Evolutionary conservation across 2,797 vertebrate species (phyloP), one percentile per base, ranked within the genome.

Genomic region (Acipenser ruthenus): DNA sequence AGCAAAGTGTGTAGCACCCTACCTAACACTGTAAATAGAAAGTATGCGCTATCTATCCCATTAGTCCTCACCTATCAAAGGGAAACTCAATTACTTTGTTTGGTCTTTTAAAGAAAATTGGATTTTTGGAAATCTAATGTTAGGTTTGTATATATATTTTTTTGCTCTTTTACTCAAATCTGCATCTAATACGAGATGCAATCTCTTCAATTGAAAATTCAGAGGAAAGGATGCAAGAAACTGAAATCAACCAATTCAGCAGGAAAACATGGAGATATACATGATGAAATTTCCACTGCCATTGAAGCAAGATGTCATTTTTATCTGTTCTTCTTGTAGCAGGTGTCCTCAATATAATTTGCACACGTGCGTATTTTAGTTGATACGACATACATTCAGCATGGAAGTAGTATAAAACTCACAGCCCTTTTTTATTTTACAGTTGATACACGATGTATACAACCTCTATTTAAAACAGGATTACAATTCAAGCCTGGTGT

Each of bases 31-130:
- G 37, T 37, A 37, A 37, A 4, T 37, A 37, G 37, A 37, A 37
- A 37, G 37, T 47, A 10, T 62, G 18, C 37, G 15, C 23, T 47
- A 47, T 62, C 60, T 62, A 10, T 62, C 37, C 47, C 11, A 62
- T 62, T 62, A 62, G 37, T 7, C 60, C 8, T 7, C 12, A 23
- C 37, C 7, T 48, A 62, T 62, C 60, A 62, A 23, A n/a, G n/a
- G 4, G 47, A 8, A 62, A 37, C 18, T 7, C 10, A 48, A 62
- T 62, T 15, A 37, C 18, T 62, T 62, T 62, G 15, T 62, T 62
- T 62, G 7, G 7, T 62, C 6, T n/a, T 18, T 23, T n/a, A 62
- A 62, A 62, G 60, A 62, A 62, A 62, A 62, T 62, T 62, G 13
- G 18, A 37, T 62, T 62, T 62, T 62, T 10, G 6, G 60, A 23